These are phyloP conservation scores for Parazoanthus atlanticus DNA, from an alignment of 92 coral and sea anemone genomes.

Conservation along the genomic window DNA sequence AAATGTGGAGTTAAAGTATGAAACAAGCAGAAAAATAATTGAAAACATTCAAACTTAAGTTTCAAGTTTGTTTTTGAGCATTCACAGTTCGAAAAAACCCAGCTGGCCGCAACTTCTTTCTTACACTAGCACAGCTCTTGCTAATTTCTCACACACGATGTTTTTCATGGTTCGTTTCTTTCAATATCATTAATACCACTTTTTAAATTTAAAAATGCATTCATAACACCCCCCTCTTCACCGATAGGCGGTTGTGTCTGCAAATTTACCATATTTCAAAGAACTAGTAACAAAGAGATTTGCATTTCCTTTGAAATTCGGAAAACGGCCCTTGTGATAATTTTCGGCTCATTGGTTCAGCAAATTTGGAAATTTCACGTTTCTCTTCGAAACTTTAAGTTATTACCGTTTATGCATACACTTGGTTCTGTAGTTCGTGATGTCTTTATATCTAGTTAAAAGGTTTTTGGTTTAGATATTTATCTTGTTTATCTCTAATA, in stretches of 20 bases:
- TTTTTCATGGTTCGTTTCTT: conserved; percentile 33
- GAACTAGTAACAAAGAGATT: conserved; percentile 20
- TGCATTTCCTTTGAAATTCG: conserved; percentile 16
- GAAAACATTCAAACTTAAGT: neutral
- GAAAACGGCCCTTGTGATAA: neutral
- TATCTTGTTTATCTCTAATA: no score
- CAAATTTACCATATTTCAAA: neutral
- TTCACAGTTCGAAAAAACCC: neutral
- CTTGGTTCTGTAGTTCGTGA: neutral
- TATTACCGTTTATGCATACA: neutral
- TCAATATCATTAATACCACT: conserved; percentile 9
- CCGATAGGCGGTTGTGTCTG: conserved; percentile 7
- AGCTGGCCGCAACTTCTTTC: neutral
- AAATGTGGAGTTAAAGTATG: neutral
- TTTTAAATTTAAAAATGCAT: conserved; percentile 21
- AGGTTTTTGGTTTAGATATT: no score
- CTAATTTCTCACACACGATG: conserved; percentile 10
- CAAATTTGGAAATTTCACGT: conserved; percentile 17
- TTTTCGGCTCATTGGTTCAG: conserved; percentile 22
- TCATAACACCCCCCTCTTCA: conserved; percentile 8
- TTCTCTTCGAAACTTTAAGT: neutral
- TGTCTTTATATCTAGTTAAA: no score
- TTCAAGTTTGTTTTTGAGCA: neutral
- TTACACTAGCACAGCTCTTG: neutral
- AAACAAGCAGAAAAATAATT: neutral